Evolutionary conservation across 2,797 vertebrate species (phyloP), one percentile per base, ranked within the genome.

Genomic region (Crenichthys baileyi): DNA sequence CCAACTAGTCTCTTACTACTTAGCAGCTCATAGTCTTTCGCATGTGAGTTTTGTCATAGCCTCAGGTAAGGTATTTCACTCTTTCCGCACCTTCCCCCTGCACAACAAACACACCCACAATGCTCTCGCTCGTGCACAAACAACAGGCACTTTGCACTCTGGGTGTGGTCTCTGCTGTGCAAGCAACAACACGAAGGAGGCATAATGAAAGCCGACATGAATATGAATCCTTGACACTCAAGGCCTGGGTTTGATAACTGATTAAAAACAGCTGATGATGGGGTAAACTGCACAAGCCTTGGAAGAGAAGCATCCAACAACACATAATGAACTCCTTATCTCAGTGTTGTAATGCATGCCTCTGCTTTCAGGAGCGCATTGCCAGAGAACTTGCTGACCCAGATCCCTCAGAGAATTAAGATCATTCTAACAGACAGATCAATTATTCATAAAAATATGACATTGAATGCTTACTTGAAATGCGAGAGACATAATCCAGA

Each of bases 401-500:
- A 92, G 90, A 93, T 95, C 88, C 87, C 86, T 91, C 87, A 79
- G 68, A 79, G 73, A 89, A 90, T 84, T 82, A 78, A 83, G 87
- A 93, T 89, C 80, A 85, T 75, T 80, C 78, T 81, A 81, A 89
- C 84, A 93, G 90, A 90, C 87, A 65, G 83, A 93, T 94, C 84
- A 91, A 92, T 94, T 91, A 93, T 95, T 94, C 81, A 93, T 92
- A 55, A 78, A 73, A 75, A 82, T 79, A 85, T 88, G 84, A 89
- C 88, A 84, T 65, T 44, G 61, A 77, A 48, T 50, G 55, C 84
- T 85, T 68, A 73, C 85, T 86, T 83, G 73, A 85, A 75, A 80
- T 82, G 77, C 79, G 78, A 67, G 71, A 88, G 79, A 87, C 82
- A 86, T 87, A 78, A 83, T 80, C 58, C 76, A 55, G 70, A 85